Conservation (phyloP, 2,888 invertebrate genomes). For the Oscheius sp. region DNA sequence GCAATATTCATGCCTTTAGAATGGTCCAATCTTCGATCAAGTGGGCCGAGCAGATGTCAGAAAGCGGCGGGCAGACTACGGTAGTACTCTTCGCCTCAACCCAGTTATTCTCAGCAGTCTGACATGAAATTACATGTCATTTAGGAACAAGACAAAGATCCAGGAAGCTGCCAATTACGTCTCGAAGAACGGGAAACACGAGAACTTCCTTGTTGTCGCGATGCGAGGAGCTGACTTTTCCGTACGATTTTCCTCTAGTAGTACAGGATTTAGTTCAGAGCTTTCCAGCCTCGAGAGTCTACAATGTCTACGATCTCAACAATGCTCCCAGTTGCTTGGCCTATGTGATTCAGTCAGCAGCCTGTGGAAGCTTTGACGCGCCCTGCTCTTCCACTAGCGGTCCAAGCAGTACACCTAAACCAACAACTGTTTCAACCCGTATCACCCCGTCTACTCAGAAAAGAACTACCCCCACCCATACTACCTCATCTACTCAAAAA, state of each 20-base stretch:
- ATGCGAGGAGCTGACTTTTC: slow-evolving; percentile 17
- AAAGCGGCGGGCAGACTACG: background rate
- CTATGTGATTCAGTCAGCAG: background rate
- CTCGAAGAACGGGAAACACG: background rate
- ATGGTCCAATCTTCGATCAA: background rate
- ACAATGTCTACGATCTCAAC: slow-evolving; percentile 1
- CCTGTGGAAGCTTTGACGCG: slow-evolving; percentile 1
- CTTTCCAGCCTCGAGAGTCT: slow-evolving; percentile 11
- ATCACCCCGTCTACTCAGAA: background rate
- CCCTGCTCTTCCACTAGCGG: background rate
- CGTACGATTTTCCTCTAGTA: background rate
- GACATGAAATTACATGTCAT: background rate
- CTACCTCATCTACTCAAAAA: background rate
- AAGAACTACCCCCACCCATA: background rate
- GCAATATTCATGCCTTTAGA: background rate
- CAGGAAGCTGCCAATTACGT: slow-evolving; percentile 7
- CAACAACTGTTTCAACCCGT: background rate
- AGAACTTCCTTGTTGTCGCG: slow-evolving; percentile 5
- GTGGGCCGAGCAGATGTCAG: background rate
- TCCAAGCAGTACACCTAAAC: background rate
- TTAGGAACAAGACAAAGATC: slow-evolving; percentile 12
- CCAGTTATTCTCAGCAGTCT: background rate
- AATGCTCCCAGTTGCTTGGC: background rate
- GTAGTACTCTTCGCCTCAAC: slow-evolving; percentile 19
- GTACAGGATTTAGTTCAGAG: background rate